Percentiles rank a stretch among this genome's conserved stretches.
Evolutionary conservation across 2,888 invertebrate species (phyloP).

Genomic region (Pterobdella sp.): DNA sequence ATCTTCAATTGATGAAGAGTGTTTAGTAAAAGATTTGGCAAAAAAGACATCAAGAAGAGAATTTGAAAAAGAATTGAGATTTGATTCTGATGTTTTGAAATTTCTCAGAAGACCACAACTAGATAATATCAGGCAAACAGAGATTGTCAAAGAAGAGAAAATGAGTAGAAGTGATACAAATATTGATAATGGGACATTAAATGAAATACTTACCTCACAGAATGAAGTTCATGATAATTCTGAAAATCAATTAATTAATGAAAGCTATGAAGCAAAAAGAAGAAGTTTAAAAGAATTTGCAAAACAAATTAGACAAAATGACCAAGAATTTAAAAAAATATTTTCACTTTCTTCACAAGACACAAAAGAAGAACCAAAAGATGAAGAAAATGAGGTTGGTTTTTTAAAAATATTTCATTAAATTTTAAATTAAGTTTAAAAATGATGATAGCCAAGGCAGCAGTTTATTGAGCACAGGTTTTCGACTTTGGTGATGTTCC

Average conservation of each 20-base stretch:
- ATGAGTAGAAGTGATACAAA: background rate
- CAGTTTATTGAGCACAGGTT: too few relatives aligned
- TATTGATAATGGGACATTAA: background rate
- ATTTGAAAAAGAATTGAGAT: background rate
- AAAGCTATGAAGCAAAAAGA: background rate
- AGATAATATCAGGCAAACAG: background rate
- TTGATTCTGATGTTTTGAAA: background rate
- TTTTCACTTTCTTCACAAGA: too few relatives aligned
- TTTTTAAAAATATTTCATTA: too few relatives aligned
- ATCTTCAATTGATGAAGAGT: background rate
- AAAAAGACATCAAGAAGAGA: background rate
- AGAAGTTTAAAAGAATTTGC: background rate
- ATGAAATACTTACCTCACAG: background rate
- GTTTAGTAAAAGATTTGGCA: background rate
- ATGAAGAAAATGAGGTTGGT: too few relatives aligned
- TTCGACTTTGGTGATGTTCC: too few relatives aligned
- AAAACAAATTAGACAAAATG: too few relatives aligned
- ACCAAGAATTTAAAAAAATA: too few relatives aligned
- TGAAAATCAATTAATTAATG: background rate
- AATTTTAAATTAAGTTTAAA: too few relatives aligned
- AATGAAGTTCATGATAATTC: background rate
- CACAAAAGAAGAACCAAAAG: too few relatives aligned
- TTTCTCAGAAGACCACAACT: background rate
- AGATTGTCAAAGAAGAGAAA: background rate
- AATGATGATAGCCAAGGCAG: background rate